phyloP scores from a whole-genome alignment of 2,113 vertebrate species.

The Halichoeres trimaculatus region DNA sequence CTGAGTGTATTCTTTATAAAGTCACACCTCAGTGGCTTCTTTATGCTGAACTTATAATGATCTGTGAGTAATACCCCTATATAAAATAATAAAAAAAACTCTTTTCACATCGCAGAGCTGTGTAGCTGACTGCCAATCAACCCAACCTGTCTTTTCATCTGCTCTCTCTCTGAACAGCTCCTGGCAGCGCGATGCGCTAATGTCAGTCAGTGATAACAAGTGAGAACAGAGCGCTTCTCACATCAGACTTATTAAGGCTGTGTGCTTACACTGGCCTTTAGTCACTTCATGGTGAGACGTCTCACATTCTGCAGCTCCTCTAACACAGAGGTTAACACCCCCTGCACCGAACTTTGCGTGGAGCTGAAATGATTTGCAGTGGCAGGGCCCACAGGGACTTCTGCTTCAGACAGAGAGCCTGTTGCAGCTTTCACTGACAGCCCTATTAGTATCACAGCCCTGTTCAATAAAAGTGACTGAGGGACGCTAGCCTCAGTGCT shows the following conservation, averaged over 20 bases:
- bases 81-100: neutral
- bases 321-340: slow-evolving; percentile 39
- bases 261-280: slow-evolving; percentile 16
- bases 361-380: slow-evolving; percentile 35
- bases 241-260: slow-evolving; percentile 14
- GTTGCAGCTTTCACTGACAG: slow-evolving; percentile 20
- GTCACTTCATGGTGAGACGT: neutral
- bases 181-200: neutral
- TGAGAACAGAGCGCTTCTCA: slow-evolving; percentile 26
- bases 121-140: neutral
- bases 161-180: neutral
- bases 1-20: neutral
- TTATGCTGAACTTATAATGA: too few relatives aligned
- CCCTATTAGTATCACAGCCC: slow-evolving; percentile 17
- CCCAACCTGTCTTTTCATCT: neutral
- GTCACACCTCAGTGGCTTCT: neutral
- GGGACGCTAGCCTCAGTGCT: slow-evolving; percentile 7
- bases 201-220: slow-evolving; percentile 1
- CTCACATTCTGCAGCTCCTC: slow-evolving; percentile 22
- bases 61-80: too few relatives aligned
- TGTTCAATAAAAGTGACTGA: slow-evolving; percentile 29
- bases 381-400: slow-evolving; percentile 1
- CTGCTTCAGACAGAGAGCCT: slow-evolving; percentile 6
- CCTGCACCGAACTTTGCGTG: neutral
- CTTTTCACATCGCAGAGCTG: neutral